phyloP scores from a whole-genome alignment of 2,113 vertebrate genomes.

The Aegypius monachus region DNA sequence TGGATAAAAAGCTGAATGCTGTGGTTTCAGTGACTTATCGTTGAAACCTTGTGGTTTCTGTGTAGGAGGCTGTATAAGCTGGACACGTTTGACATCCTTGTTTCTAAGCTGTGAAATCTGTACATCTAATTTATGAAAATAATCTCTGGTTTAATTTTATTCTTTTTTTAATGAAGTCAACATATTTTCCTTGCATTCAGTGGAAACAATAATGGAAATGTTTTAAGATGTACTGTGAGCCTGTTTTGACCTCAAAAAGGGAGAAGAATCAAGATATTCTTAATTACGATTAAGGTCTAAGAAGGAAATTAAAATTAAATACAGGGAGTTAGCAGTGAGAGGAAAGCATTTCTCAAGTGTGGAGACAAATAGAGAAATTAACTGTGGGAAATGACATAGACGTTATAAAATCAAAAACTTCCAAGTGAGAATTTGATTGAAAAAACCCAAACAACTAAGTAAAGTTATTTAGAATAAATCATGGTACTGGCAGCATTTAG shows the following conservation, averaged over 20 bases:
- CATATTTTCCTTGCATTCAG: constrained; percentile 56
- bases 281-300: not conserved
- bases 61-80: constrained; percentile 62
- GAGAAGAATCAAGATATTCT: constrained; percentile 1
- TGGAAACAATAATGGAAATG: constrained; percentile 68
- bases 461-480: not conserved
- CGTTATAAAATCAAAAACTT: not conserved
- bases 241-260: constrained; percentile 34
- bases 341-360: not conserved
- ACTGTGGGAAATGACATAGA: not conserved
- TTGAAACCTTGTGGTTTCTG: constrained; percentile 65
- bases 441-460: not conserved
- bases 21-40: constrained; percentile 39
- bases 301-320: constrained; percentile 23
- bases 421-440: not conserved
- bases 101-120: constrained; percentile 67
- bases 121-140: constrained; percentile 64
- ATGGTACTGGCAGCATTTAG: not conserved
- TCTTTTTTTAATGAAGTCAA: constrained; percentile 65
- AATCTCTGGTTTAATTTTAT: constrained; percentile 60
- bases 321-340: not conserved
- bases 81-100: constrained; percentile 63
- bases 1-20: constrained; percentile 51
- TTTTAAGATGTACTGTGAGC: constrained; percentile 52
- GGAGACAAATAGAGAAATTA: not conserved